Conservation (phyloP, 2,113 vertebrate genomes). For the Neodontobutis hainanensis region DNA sequence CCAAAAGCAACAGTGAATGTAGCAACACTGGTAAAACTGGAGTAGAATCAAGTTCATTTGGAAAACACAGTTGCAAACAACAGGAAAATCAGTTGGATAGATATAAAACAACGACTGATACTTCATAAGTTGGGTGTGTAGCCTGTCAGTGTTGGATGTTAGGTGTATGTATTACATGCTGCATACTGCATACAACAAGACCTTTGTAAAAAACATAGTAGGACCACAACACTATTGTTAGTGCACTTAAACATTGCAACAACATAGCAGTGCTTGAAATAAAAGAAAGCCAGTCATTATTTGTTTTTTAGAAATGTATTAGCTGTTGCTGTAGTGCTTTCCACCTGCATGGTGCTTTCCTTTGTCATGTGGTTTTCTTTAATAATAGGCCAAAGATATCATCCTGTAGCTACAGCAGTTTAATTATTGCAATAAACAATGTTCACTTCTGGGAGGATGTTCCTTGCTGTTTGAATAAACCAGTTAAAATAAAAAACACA, state of each 20-base stretch:
- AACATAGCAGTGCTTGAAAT: too few relatives aligned
- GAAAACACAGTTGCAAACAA: too few relatives aligned
- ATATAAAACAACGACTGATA: neutral
- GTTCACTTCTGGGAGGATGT: neutral
- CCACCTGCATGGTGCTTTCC: neutral
- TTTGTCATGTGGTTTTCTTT: neutral
- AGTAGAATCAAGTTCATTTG: neutral
- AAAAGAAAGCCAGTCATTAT: too few relatives aligned
- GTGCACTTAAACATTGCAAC: too few relatives aligned
- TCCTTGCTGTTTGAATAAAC: neutral
- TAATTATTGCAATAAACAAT: conserved; percentile 4
- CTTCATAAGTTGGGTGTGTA: neutral
- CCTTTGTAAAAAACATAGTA: too few relatives aligned
- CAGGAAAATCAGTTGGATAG: neutral
- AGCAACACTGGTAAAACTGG: neutral
- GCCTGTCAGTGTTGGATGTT: too few relatives aligned
- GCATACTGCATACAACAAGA: too few relatives aligned
- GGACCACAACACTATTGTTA: too few relatives aligned
- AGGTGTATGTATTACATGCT: too few relatives aligned
- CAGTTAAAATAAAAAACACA: neutral
- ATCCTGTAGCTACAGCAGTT: neutral
- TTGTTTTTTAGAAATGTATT: too few relatives aligned
- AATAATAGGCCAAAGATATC: neutral
- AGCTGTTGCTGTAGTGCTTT: neutral
- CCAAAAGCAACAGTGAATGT: conserved; percentile 6